Evolutionary conservation across 2,797 vertebrate species (phyloP).

Genomic region (Galaxias olidus): DNA sequence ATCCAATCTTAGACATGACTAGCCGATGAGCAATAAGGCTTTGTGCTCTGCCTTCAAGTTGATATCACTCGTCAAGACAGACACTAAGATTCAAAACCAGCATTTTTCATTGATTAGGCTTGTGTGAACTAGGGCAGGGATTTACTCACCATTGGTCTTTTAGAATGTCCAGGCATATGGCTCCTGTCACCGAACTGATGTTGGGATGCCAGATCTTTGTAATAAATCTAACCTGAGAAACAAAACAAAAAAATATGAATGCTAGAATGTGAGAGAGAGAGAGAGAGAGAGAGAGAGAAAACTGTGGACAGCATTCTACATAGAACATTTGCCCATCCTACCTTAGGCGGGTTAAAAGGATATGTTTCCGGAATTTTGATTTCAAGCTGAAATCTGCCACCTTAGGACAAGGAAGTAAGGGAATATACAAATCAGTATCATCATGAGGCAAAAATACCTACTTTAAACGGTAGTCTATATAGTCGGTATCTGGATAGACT

Average conservation of each 20-base stretch:
- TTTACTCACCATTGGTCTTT: constrained; percentile 98
- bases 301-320: too few species aligned
- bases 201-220: constrained; percentile 99
- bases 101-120: too few species aligned
- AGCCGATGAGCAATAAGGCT: too few species aligned
- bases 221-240: constrained; percentile 93
- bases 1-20: too few species aligned
- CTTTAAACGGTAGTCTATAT: too few species aligned
- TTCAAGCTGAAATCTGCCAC: constrained; percentile 96
- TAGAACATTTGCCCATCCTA: constrained; percentile 63
- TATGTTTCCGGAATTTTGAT: constrained; percentile 99
- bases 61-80: too few species aligned
- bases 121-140: neutral
- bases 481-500: neutral
- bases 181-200: constrained; percentile 98
- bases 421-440: neutral
- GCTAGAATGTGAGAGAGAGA: constrained; percentile 10
- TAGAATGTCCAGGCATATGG: constrained; percentile 99
- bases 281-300: neutral
- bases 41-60: too few species aligned
- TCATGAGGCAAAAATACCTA: neutral
- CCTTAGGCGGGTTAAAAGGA: constrained; percentile 99
- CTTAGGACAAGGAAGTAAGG: constrained; percentile 64
- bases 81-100: too few species aligned
- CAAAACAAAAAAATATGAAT: constrained; percentile 32